Evolutionary conservation across 2,888 invertebrate genomes (phyloP), one percentile per base, ranked within the genome.

Genomic region (Trimorus sp.): DNA sequence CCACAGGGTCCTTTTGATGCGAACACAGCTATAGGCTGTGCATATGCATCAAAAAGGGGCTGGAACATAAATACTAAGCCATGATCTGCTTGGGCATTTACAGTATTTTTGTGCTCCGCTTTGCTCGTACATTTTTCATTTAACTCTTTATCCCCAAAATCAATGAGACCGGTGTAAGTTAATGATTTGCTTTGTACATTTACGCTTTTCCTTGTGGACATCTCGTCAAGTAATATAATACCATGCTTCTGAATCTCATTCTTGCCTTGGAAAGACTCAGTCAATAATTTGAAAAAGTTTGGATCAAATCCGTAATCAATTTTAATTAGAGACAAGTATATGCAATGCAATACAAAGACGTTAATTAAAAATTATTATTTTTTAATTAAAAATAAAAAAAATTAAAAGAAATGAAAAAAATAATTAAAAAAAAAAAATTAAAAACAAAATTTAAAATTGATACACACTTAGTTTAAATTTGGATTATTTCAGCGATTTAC

Each of bases 261-360:
- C 38, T 70, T 70, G 45, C n/a, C 26, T 36, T 16, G 11, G n/a
- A 70, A 58, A 4, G 38, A 12, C 15, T 40, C 45, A 2, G 37
- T 51, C 3, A 70, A 36, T n/a, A 60, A n/a, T 51, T 40, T 12
- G 14, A 60, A 40, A 60, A 60, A 60, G 9, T 60, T 60, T 7
- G 60, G 60, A 45, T 60, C 71, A 26, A 71, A 71, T 7, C 71
- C 71, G 40, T 38, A 71, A 11, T 48, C 8, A 11, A 53, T 49
- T 12, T 71, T 42, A 8, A 68, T 68, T 9, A 48, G 56, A 4
- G 68, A 56, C 12, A 68, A 42, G 48, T 68, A 68, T 8, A 56
- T 54, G 26, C 26, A 26, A 26, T 4, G 26, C 26, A 26, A 26
- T 26, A 26, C 26, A 45, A 45, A 45, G 6, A 45, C 16, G 8